Base-by-base conservation (phyloP, 2,797 vertebrate species). In the Lithobates pipiens region DNA sequence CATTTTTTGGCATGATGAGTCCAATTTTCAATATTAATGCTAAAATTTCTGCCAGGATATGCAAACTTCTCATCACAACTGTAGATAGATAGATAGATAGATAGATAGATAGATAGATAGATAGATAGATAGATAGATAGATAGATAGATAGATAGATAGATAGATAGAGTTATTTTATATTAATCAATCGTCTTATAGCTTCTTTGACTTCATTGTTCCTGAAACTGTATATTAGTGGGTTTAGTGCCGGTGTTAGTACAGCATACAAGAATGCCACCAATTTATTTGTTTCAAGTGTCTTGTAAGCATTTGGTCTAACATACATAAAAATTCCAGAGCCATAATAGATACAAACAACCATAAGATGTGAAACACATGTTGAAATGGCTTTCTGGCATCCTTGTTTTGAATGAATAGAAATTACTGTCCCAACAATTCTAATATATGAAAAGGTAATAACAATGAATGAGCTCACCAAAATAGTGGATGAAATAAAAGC, bases 171-270 rank as follows among this genome's bases (percentile, higher is more conserved):
- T 10, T 57, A 57, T 76, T 76, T 50, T 50, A 77, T 57, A 34
- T 18, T 77, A 11, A 81, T 8, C 54, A 65, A 67, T n/a, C 32
- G 25, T 27, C 27, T 76, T 27, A 83, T 3, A 50, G 81, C 72
- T 36, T 23, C 11, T 44, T 29, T 54, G 18, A 77, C 67, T 71
- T 84, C 75, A 42, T 23, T 71, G 29, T 84, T 84, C 39, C 82
- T 84, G 5, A 84, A 84, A n/a, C 82, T 77, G 21, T 84, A 84
- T 4, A 84, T 84, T 27, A 84, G n/a, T 10, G 82, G 82, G 25
- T 77, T 84, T 42, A 84, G 75, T n/a, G 61, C 10, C 23, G 82
- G 82, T 25, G 75, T 84, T 61, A 84, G 18, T 25, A 84, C 75
- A 71, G 65, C 13, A 71, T 84, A 84, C 0, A 77, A 63, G 13